Conservation (phyloP, 2,888 invertebrate species). For the Lamellibrachia columna region DNA sequence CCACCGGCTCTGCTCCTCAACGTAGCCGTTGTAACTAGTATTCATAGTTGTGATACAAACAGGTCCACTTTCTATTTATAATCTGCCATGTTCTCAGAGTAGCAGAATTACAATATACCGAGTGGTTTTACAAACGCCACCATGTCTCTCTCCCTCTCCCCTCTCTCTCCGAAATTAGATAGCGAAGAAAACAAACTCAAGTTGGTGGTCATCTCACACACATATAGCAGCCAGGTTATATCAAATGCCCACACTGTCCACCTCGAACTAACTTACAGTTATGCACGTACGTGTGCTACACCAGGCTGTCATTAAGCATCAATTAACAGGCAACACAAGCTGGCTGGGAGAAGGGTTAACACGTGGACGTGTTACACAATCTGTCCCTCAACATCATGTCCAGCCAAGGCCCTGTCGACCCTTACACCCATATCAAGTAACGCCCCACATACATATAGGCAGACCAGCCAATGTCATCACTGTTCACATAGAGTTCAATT, state of each 20-base stretch:
- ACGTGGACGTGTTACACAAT: background rate
- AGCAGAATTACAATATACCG: background rate
- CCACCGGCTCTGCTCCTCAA: background rate
- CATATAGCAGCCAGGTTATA: background rate
- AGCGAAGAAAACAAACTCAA: background rate
- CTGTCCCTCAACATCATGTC: background rate
- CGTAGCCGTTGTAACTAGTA: background rate
- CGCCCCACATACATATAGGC: background rate
- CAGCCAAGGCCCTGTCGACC: background rate
- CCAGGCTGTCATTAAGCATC: background rate
- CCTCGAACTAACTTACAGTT: background rate
- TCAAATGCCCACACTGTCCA: background rate
- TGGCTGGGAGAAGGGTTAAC: background rate
- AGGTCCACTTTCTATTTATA: background rate
- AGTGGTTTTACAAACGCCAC: no score
- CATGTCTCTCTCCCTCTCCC: no score
- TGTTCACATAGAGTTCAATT: background rate
- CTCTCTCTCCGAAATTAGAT: background rate
- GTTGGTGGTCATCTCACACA: background rate
- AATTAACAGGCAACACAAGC: background rate
- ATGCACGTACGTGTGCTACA: background rate
- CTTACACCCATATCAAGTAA: background rate
- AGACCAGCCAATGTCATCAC: background rate
- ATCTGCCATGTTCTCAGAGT: background rate
- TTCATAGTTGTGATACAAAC: background rate